These are phyloP conservation scores for Genyomyrus donnyi DNA, from an alignment of 2,113 vertebrate species.

Conservation along the genomic window DNA sequence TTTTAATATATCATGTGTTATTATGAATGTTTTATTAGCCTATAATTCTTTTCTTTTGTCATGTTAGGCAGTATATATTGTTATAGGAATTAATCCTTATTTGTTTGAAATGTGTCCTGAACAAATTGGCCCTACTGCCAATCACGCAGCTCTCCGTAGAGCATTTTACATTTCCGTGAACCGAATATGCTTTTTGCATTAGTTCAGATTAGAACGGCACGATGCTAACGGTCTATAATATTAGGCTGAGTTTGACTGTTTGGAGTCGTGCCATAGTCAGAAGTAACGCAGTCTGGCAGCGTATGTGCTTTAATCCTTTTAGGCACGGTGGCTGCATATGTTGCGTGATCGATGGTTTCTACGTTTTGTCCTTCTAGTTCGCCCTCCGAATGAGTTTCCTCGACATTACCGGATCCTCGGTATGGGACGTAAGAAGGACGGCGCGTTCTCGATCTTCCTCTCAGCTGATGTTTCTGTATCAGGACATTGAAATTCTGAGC, in stretches of 20 bases:
- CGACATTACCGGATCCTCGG: neutral
- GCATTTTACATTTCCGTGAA: neutral
- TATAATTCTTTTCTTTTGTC: neutral
- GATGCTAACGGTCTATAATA: neutral
- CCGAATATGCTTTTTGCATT: neutral
- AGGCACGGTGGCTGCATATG: neutral
- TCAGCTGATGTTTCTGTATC: neutral
- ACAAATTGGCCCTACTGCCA: neutral
- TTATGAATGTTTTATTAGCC: neutral
- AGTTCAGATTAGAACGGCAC: neutral
- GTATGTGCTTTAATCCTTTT: conserved; percentile 1
- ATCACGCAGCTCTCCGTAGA: neutral
- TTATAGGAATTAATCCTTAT: neutral
- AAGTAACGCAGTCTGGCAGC: neutral
- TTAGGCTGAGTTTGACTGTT: neutral
- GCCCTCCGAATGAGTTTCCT: neutral
- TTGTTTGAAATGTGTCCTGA: neutral
- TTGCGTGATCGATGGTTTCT: neutral
- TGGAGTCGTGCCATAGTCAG: neutral
- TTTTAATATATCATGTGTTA: neutral
- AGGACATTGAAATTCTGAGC: neutral
- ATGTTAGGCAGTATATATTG: neutral
- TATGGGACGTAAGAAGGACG: neutral
- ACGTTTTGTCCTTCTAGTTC: neutral
- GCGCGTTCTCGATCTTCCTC: neutral